Evolutionary conservation across 2,888 invertebrate species (phyloP).

Genomic region (Drosophila setosimentum): DNA sequence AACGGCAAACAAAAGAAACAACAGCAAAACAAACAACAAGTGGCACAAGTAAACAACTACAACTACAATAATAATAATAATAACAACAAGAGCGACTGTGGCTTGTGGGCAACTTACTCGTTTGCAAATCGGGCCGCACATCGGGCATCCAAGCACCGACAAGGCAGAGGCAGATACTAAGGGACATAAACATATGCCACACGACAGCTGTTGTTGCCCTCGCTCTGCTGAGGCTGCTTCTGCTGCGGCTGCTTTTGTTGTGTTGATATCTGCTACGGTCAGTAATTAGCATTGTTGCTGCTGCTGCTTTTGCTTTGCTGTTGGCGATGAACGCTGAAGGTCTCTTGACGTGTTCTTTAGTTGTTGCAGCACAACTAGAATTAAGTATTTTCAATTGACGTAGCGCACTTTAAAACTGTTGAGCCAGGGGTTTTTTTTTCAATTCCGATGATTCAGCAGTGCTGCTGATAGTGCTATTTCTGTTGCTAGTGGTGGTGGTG

Average conservation of each 20-base stretch:
- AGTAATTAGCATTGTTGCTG: conserved; percentile 59
- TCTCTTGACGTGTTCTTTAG: conserved; percentile 59
- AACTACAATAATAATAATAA: neutral
- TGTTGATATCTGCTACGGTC: conserved; percentile 36
- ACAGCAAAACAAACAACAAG: conserved; percentile 55
- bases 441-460: conserved; percentile 37
- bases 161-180: conserved; percentile 12
- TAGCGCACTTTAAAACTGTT: conserved; percentile 56
- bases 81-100: conserved; percentile 11
- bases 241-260: conserved; percentile 26
- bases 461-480: conserved; percentile 21
- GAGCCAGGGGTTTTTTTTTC: conserved; percentile 29
- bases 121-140: conserved; percentile 82
- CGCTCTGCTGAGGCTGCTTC: conserved; percentile 32
- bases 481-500: conserved; percentile 18
- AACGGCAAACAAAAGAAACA: conserved; percentile 45
- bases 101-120: conserved; percentile 74
- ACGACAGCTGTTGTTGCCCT: conserved; percentile 35
- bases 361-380: conserved; percentile 28
- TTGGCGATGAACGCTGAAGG: conserved; percentile 62
- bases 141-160: conserved; percentile 83
- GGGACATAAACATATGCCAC: conserved; percentile 21
- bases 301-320: conserved; percentile 43
- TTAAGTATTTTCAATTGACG: conserved; percentile 67
- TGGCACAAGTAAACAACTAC: conserved; percentile 61